These are phyloP conservation scores for Diarsia dahlii DNA, from an alignment of 2,888 invertebrate genomes.

Conservation along the genomic window DNA sequence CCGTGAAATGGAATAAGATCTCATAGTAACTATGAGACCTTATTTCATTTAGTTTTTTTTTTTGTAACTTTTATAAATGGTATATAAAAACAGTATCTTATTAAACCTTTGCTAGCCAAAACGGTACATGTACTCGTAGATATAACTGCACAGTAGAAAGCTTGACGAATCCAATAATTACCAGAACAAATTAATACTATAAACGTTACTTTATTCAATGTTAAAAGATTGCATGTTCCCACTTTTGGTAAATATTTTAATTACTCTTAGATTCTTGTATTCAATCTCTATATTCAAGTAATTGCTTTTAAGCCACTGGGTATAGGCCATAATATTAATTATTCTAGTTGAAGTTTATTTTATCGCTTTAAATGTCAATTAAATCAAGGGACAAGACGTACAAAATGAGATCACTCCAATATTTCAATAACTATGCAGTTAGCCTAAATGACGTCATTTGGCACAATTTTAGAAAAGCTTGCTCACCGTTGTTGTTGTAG, in stretches of 20 bases:
- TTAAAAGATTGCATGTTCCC: neutral
- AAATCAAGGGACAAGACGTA: constrained; percentile 17
- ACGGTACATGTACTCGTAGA: constrained; percentile 30
- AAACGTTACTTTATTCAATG: constrained; percentile 23
- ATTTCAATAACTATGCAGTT: constrained; percentile 29
- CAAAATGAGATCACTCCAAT: constrained; percentile 52
- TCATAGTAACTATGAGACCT: neutral
- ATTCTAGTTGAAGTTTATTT: neutral
- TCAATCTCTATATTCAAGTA: constrained; percentile 18
- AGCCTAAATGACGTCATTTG: constrained; percentile 60
- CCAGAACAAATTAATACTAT: constrained; percentile 39
- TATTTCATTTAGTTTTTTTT: neutral
- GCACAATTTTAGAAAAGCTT: constrained; percentile 41
- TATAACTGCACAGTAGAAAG: constrained; percentile 60
- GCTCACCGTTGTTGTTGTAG: constrained; percentile 25
- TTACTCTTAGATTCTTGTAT: neutral
- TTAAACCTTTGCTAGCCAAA: constrained; percentile 13
- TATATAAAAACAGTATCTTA: constrained; percentile 8
- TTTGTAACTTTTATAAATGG: neutral
- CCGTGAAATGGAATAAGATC: constrained; percentile 13
- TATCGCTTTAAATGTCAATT: constrained; percentile 26
- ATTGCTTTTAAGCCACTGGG: constrained; percentile 23
- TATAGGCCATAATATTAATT: neutral
- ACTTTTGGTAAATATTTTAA: constrained; percentile 18
- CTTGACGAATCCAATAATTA: constrained; percentile 49